phyloP scores from a whole-genome alignment of 2,888 invertebrate species.

The Vesta saturnalis region DNA sequence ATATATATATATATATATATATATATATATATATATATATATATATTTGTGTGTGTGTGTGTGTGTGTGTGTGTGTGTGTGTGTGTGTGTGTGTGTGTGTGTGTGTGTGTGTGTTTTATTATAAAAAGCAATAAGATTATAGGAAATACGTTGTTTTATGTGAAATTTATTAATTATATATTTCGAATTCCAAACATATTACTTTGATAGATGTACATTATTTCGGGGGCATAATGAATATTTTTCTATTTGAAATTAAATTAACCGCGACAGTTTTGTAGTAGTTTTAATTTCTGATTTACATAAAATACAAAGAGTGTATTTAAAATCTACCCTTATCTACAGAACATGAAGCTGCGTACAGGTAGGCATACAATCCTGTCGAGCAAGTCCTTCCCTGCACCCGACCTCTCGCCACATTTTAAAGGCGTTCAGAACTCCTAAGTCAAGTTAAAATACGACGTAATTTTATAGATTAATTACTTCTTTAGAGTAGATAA shows the following conservation, averaged over 20 bases:
- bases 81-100: too few species aligned
- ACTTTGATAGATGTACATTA: too few species aligned
- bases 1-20: too few species aligned
- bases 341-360: constrained; percentile 7
- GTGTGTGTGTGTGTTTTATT: too few species aligned
- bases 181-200: too few species aligned
- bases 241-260: background rate
- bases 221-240: too few species aligned
- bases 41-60: too few species aligned
- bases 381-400: constrained; percentile 29
- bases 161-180: too few species aligned
- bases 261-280: background rate
- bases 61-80: too few species aligned
- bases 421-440: constrained; percentile 19
- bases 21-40: too few species aligned
- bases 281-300: background rate
- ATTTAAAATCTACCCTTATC: constrained; percentile 8
- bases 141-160: too few species aligned
- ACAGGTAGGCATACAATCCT: constrained; percentile 30
- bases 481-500: constrained; percentile 15
- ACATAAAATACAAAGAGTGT: background rate
- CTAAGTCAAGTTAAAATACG: constrained; percentile 22
- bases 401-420: constrained; percentile 18
- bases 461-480: constrained; percentile 15
- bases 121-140: too few species aligned